These are phyloP conservation scores for Mnemiopsis leidyi DNA, from an alignment of 37 sponge, comb jelly and placozoan species.

Conservation along the genomic window DNA sequence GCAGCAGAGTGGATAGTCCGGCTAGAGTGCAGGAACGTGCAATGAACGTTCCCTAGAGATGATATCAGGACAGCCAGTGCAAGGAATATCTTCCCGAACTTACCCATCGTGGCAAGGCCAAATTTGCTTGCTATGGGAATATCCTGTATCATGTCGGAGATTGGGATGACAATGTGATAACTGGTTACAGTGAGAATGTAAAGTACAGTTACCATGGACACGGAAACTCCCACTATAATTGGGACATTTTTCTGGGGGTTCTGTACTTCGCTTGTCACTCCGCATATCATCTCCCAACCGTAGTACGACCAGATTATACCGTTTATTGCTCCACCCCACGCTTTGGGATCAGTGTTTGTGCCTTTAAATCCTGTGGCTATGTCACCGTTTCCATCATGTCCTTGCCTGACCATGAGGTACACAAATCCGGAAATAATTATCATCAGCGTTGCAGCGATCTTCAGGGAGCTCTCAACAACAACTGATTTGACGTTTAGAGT, in stretches of 20 bases:
- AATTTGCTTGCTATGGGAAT: neutral
- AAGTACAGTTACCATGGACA: neutral
- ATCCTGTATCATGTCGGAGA: neutral
- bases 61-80: neutral
- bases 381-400: neutral
- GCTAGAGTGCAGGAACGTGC: neutral
- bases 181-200: neutral
- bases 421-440: neutral
- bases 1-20: constrained; percentile 7
- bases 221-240: neutral
- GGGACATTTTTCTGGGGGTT: constrained; percentile 10
- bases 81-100: neutral
- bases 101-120: neutral
- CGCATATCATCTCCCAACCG: constrained; percentile 11
- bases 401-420: neutral
- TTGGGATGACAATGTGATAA: neutral
- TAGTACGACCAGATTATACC: neutral
- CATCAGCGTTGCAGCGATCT: neutral
- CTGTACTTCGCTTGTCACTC: constrained; percentile 3
- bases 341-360: neutral
- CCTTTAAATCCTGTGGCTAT: neutral
- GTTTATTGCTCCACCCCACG: neutral
- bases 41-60: neutral
- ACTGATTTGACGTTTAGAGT: neutral
- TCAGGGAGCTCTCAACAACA: neutral